Base-by-base conservation (phyloP, 2,113 vertebrate species). In the Pogona vitticeps region DNA sequence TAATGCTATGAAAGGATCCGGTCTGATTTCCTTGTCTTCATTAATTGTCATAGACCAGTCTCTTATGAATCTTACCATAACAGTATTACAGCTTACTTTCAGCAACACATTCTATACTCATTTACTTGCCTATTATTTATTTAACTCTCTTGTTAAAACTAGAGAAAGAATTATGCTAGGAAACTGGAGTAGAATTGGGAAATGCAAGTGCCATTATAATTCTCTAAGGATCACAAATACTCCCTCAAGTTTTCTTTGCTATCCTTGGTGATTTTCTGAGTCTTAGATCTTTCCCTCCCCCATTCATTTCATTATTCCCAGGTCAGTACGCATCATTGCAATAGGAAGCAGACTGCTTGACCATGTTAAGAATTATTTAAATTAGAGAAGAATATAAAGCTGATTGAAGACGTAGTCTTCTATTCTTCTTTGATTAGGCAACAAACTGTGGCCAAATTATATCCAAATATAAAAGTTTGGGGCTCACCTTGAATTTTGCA, bases 301-400 rank as follows among this genome's bases (percentile, higher is more conserved):
- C 89, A 91, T 91, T 97, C 96, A 96, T 96, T 96, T 96, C 95
- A 96, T 96, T 97, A 96, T 96, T 93, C 92, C 94, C 95, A 96
- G 95, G 92, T 96, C 96, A 96, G 91, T 95, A 96, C 95, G 93
- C 95, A 95, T 94, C 96, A 96, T 90, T 80, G 94, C 92, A 63
- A 61, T 86, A 91, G 67, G 56, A 94, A 87, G 92, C 91, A 93
- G 94, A 91, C 92, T 88, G 93, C 91, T 94, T 92, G 92, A 94
- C 93, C 95, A 93, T 93, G 96, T 95, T 95, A 96, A 93, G 93
- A 96, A 96, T 96, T 97, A 96, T 96, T 96, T 96, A 96, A 96
- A 97, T 96, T 96, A 94, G 91, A 94, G 95, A 93, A 92, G 95
- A 94, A 96, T 95, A 82, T 95, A 97, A 96, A 95, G 93, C 90